Percentiles rank a stretch among this genome's conserved stretches.
Evolutionary conservation across 2,113 vertebrate genomes (phyloP).

Genomic region (Picathartes gymnocephalus): DNA sequence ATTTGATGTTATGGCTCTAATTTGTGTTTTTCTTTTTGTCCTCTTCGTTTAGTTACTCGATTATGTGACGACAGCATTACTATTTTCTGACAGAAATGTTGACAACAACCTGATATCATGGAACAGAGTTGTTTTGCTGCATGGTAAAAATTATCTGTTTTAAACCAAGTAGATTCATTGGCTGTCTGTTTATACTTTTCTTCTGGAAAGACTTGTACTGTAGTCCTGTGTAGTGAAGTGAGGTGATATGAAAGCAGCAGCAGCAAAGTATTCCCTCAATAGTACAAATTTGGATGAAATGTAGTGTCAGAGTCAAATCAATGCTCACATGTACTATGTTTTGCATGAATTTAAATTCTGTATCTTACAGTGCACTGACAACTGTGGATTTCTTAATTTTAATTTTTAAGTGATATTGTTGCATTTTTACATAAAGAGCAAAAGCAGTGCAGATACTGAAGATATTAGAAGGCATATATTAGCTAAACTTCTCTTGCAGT

Average conservation of each 20-base stretch:
- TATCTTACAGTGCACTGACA: background rate
- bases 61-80: conserved; percentile 88
- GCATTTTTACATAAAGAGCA: background rate
- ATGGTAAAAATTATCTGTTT: conserved; percentile 74
- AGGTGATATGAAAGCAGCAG: background rate
- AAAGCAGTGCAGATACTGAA: background rate
- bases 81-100: conserved; percentile 95
- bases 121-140: conserved; percentile 95
- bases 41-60: conserved; percentile 82
- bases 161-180: background rate
- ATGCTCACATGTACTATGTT: background rate
- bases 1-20: background rate
- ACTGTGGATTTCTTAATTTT: background rate
- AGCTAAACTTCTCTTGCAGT: background rate
- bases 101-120: conserved; percentile 92
- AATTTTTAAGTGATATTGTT: background rate
- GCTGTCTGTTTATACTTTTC: background rate
- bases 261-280: background rate
- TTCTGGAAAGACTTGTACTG: background rate
- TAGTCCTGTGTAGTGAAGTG: background rate
- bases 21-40: background rate
- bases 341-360: background rate
- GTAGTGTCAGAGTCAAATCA: background rate
- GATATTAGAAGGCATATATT: background rate
- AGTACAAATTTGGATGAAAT: background rate